These are phyloP conservation scores for Scarus forsteni DNA, from an alignment of 2,797 vertebrate species.

Conservation along the genomic window DNA sequence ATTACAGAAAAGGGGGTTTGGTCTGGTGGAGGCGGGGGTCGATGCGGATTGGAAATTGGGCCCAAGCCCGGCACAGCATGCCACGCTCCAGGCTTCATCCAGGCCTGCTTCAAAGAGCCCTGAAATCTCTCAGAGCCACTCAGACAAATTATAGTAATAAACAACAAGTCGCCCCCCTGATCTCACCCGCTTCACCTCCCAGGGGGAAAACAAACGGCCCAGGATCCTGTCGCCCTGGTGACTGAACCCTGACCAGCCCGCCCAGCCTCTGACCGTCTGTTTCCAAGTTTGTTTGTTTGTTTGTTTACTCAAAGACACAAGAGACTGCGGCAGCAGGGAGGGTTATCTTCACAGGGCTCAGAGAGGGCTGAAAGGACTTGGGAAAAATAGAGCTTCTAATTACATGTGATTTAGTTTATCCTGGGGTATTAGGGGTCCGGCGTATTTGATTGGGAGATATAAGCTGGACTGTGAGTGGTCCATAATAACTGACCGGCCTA, in stretches of 20 bases:
- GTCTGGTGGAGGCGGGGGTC: constrained; percentile 32
- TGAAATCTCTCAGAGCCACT: constrained; percentile 77
- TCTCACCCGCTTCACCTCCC: constrained; percentile 58
- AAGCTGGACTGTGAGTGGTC: constrained; percentile 65
- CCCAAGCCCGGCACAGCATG: constrained; percentile 71
- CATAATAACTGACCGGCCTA: constrained; percentile 66
- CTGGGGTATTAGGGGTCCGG: constrained; percentile 65
- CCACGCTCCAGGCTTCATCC: constrained; percentile 77
- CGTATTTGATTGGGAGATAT: constrained; percentile 75
- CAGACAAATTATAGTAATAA: constrained; percentile 84
- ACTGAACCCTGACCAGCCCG: constrained; percentile 75
- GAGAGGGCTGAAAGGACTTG: constrained; percentile 45
- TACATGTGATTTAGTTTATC: constrained; percentile 75
- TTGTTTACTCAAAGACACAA: constrained; percentile 73
- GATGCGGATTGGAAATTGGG: constrained; percentile 62
- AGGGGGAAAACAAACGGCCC: constrained; percentile 71
- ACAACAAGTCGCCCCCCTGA: constrained; percentile 70
- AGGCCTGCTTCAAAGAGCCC: constrained; percentile 72
- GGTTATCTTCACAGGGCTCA: constrained; percentile 70
- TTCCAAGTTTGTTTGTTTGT: constrained; percentile 79
- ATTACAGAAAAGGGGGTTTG: constrained; percentile 49
- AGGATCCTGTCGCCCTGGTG: constrained; percentile 68
- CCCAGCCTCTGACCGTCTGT: constrained; percentile 69
- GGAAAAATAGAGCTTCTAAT: constrained; percentile 66
- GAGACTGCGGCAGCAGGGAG: constrained; percentile 53